These are phyloP conservation scores for Pluvianellus socialis DNA, from an alignment of 2,113 vertebrate species.

Conservation along the genomic window DNA sequence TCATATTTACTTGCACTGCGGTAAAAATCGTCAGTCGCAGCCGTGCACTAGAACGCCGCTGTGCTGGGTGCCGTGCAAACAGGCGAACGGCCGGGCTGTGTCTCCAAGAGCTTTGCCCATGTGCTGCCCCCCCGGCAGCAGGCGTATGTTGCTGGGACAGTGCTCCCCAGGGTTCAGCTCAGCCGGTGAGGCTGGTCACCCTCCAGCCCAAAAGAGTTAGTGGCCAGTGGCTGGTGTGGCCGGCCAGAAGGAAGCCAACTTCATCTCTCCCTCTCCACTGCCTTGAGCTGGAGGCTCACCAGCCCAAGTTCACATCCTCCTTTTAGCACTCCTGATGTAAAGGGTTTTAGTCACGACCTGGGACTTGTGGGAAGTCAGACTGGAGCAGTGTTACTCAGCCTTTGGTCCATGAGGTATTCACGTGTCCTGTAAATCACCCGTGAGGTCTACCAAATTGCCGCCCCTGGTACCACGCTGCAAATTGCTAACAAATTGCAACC, in stretches of 20 bases:
- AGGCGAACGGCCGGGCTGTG: neutral
- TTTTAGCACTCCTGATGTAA: neutral
- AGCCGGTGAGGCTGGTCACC: neutral
- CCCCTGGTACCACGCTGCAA: neutral
- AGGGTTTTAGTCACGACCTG: neutral
- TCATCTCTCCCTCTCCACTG: neutral
- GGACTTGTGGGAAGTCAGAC: neutral
- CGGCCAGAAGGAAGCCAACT: neutral
- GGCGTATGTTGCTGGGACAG: neutral
- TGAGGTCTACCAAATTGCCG: slow-evolving; percentile 35
- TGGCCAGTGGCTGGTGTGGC: neutral
- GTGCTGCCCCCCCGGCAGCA: neutral
- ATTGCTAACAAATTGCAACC: slow-evolving; percentile 4
- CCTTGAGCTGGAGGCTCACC: neutral
- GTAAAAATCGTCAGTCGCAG: neutral
- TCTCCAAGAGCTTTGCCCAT: neutral
- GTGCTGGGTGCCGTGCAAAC: neutral
- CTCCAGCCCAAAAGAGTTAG: neutral
- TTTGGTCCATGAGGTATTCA: neutral
- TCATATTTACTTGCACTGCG: neutral
- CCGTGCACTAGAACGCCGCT: neutral
- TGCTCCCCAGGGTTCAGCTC: neutral
- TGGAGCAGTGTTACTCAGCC: slow-evolving; percentile 2
- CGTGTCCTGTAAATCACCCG: slow-evolving; percentile 15
- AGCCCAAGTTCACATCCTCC: neutral